Evolutionary conservation across 2,888 invertebrate genomes (phyloP).

Genomic region (Spilosoma lubricipeda): DNA sequence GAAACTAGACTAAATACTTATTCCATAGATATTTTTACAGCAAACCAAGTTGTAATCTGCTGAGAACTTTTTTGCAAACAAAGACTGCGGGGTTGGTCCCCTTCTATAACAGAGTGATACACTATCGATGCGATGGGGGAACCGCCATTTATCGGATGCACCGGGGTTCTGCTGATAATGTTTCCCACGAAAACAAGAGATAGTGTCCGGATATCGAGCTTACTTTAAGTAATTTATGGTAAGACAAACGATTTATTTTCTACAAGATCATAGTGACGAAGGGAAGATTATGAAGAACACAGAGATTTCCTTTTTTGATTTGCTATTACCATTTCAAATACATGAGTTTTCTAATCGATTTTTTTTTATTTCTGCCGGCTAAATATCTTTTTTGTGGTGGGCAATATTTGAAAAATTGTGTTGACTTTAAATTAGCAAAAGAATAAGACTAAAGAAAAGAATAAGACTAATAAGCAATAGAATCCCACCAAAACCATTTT

Average conservation of each 20-base stretch:
- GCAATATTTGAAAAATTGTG: background rate
- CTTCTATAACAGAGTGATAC: constrained; percentile 20
- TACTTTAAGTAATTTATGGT: constrained; percentile 23
- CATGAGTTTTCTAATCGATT: background rate
- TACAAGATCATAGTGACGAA: background rate
- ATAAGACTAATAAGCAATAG: no score
- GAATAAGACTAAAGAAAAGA: background rate
- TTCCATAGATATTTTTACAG: background rate
- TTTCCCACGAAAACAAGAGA: constrained; percentile 18
- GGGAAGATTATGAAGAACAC: background rate
- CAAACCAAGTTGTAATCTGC: constrained; percentile 8
- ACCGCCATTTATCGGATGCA: constrained; percentile 20
- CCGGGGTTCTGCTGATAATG: constrained; percentile 19
- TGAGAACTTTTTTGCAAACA: constrained; percentile 21
- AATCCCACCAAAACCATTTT: no score
- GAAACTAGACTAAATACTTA: background rate
- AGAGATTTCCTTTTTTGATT: background rate
- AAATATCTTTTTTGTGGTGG: background rate
- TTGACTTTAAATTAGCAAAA: no score
- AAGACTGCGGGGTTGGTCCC: constrained; percentile 16
- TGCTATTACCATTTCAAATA: background rate
- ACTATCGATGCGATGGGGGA: constrained; percentile 21
- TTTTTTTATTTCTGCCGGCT: background rate
- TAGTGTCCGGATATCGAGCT: constrained; percentile 18
- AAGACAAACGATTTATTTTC: constrained; percentile 7